A percentile compares a stretch with the other conserved stretches of the same genome.
Conservation (phyloP, 1,140 invertebrate genomes). For the Rhynchophorus ferrugineus region DNA sequence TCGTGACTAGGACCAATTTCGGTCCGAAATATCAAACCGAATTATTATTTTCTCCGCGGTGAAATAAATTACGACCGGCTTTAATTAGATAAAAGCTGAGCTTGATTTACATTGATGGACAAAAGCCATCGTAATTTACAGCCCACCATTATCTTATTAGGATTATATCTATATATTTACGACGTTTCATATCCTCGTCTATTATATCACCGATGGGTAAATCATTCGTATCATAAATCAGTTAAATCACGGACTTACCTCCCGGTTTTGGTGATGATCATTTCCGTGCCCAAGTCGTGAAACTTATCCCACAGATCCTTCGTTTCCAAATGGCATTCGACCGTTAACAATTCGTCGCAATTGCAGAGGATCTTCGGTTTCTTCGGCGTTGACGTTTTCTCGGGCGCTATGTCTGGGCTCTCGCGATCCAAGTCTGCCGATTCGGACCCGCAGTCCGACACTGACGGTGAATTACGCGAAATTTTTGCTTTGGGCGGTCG, state of each 20-base stretch:
- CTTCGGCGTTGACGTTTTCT: conserved; percentile 25
- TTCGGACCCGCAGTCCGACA: conserved; percentile 38
- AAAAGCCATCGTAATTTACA: neutral
- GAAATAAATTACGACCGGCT: neutral
- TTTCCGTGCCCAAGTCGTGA: conserved; percentile 89
- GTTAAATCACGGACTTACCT: too few relatives aligned
- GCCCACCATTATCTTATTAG: too few relatives aligned
- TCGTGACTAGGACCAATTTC: too few relatives aligned
- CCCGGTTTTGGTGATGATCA: conserved; percentile 98
- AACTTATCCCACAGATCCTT: conserved; percentile 93
- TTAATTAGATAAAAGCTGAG: conserved; percentile 2
- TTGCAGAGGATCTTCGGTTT: conserved; percentile 57
- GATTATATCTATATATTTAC: too few relatives aligned
- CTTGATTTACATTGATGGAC: neutral
- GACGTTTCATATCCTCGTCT: too few relatives aligned
- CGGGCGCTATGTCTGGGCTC: conserved; percentile 31
- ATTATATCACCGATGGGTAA: too few relatives aligned
- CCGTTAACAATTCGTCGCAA: conserved; percentile 73
- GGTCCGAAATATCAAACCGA: too few relatives aligned
- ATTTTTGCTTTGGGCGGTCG: conserved; percentile 28
- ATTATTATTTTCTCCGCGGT: too few relatives aligned
- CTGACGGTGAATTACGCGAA: conserved; percentile 30
- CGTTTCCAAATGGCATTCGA: conserved; percentile 86
- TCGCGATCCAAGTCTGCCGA: conserved; percentile 35
- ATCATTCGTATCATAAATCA: too few relatives aligned